Base-by-base conservation (phyloP, 2,797 vertebrate genomes). In the Buceros bicornis region DNA sequence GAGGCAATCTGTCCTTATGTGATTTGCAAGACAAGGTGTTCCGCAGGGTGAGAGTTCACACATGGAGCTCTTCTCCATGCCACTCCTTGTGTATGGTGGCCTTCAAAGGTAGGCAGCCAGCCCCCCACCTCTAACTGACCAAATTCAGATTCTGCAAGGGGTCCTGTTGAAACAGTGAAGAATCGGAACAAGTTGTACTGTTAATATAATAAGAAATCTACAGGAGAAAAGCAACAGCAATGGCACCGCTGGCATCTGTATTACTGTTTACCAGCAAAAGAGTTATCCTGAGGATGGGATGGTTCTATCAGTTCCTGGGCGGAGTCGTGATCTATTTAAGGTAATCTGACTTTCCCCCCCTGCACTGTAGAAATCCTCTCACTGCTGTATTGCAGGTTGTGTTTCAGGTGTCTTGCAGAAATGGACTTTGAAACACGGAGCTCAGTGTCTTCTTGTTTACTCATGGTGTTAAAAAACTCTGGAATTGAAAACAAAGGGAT, bases 351-450 rank as follows among this genome's bases (percentile, higher is more conserved):
- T 67, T 58, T 73, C 61, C 48, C 40, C 35, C 31, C 79, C 47
- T n/a, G 2, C 4, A 2, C 43, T 70, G 31, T 62, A 62, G 60
- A 77, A 91, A 83, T 18, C 10, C 47, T 72, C 57, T 51, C 33
- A 58, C 71, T 73, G 19, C n/a, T 81, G 19, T 28, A 0, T 48
- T 53, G 47, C 66, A 76, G 31, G 37, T 93, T 62, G 29, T 43
- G 35, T 79, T 80, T 67, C 9, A 4, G 9, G 79, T 91, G 93
- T 88, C 76, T 58, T 60, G 31, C 69, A 83, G 71, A 71, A 80
- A 43, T 21, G 22, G 40, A 22, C 56, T 60, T 85, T 42, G 47
- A 82, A 33, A 76, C 57, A 29, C 31, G 35, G 53, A 58, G 65
- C 79, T 82, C 76, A 51, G 37, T 24, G 29, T 53, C 61, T 80